Percentiles rank a stretch among this genome's conserved stretches.
Conservation (phyloP, 2,113 vertebrate species). For the Butastur rufipennis region DNA sequence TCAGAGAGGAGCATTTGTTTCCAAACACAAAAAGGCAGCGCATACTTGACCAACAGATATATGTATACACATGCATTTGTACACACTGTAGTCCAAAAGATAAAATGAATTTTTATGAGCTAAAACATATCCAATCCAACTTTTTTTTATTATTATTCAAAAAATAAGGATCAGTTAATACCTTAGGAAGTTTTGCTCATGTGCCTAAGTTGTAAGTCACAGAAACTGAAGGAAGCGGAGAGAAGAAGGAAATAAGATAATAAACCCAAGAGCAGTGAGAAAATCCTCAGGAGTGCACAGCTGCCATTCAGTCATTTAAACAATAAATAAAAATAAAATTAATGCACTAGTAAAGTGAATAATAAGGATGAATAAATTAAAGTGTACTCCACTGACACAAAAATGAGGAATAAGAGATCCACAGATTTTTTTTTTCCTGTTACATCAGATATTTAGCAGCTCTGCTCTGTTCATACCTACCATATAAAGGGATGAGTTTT, state of each 20-base stretch:
- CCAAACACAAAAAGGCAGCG: background rate
- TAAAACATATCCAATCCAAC: background rate
- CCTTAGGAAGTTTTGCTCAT: background rate
- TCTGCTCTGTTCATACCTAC: background rate
- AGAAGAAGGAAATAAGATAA: background rate
- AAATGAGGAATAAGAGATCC: background rate
- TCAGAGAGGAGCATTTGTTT: background rate
- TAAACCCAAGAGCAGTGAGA: background rate
- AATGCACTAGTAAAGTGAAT: background rate
- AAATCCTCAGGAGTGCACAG: background rate
- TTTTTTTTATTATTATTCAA: background rate
- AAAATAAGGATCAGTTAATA: background rate
- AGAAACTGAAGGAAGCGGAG: background rate
- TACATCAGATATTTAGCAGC: background rate
- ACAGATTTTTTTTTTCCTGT: background rate
- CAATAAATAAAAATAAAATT: background rate
- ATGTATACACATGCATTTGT: background rate
- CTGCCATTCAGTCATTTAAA: background rate
- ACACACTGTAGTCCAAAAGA: background rate
- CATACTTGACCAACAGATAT: background rate
- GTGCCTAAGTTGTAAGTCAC: background rate
- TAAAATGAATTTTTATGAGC: background rate
- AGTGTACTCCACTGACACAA: background rate
- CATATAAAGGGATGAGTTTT: background rate
- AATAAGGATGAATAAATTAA: background rate